Conservation (phyloP, 2,888 invertebrate genomes). For the Netelia inedita region DNA sequence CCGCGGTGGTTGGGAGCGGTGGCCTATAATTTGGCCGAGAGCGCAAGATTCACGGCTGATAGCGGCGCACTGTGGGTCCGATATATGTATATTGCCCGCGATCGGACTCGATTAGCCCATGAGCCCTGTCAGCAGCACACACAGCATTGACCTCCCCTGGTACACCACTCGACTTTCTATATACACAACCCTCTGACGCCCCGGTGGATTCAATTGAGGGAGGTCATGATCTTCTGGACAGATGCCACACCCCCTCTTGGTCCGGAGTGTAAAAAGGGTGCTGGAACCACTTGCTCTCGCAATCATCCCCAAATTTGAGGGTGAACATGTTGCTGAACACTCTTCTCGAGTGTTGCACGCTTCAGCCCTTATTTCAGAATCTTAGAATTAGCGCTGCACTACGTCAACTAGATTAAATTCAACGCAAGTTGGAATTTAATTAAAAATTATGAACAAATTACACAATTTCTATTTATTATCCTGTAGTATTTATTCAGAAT, state of each 20-base stretch:
- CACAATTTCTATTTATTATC: too few species aligned
- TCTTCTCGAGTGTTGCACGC: background rate
- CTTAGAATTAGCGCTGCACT: background rate
- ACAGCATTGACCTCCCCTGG: slow-evolving; percentile 61
- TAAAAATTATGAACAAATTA: too few species aligned
- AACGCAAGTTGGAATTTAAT: too few species aligned
- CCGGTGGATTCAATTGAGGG: slow-evolving; percentile 75
- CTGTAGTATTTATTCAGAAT: too few species aligned
- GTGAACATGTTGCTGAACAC: slow-evolving; percentile 17
- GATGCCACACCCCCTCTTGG: slow-evolving; percentile 73
- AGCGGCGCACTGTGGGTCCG: slow-evolving; percentile 57
- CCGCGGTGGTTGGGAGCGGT: slow-evolving; percentile 70
- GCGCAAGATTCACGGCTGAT: slow-evolving; percentile 69
- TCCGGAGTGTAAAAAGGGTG: slow-evolving; percentile 35
- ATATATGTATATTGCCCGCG: slow-evolving; percentile 66
- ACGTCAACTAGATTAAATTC: too few species aligned
- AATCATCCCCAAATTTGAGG: slow-evolving; percentile 46
- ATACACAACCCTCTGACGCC: slow-evolving; percentile 25
- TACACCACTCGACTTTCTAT: slow-evolving; percentile 10
- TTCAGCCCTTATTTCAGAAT: slow-evolving; percentile 19
- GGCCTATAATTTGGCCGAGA: slow-evolving; percentile 77
- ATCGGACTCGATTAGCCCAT: slow-evolving; percentile 77
- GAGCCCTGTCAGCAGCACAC: slow-evolving; percentile 75
- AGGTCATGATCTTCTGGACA: slow-evolving; percentile 79
- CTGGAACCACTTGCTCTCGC: slow-evolving; percentile 29